These are phyloP conservation scores for Noctilio leporinus DNA, from an alignment of 2,113 vertebrate species.

Conservation along the genomic window DNA sequence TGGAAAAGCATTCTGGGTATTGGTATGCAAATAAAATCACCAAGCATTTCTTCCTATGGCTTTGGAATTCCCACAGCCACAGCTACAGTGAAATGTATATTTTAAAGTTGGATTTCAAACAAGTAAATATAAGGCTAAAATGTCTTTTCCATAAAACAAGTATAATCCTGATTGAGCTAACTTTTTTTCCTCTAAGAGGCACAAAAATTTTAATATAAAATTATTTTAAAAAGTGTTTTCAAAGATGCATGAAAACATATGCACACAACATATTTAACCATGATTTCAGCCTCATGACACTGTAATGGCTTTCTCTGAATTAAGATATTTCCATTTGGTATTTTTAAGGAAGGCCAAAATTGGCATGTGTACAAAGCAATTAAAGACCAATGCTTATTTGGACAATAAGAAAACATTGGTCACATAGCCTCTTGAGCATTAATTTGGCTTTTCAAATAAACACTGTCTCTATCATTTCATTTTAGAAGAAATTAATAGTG, in stretches of 20 bases:
- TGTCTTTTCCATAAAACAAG: background rate
- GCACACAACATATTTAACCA: background rate
- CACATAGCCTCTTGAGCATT: background rate
- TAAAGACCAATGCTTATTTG: background rate
- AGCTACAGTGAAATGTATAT: slow-evolving; percentile 51
- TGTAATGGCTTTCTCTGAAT: background rate
- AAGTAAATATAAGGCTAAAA: slow-evolving; percentile 47
- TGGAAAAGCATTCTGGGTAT: slow-evolving; percentile 72
- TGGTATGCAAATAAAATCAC: slow-evolving; percentile 66
- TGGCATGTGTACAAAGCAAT: background rate
- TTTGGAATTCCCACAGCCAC: slow-evolving; percentile 69
- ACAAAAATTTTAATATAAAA: slow-evolving; percentile 23
- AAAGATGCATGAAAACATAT: background rate
- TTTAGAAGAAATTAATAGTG: background rate
- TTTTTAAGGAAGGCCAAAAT: slow-evolving; percentile 12
- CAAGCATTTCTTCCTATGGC: slow-evolving; percentile 64
- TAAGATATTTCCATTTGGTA: background rate
- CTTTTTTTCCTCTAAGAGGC: slow-evolving; percentile 6
- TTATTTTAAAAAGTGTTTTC: slow-evolving; percentile 20
- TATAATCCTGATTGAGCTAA: slow-evolving; percentile 14
- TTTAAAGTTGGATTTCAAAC: slow-evolving; percentile 50
- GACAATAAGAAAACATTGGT: background rate
- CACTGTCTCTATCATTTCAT: background rate
- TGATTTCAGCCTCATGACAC: background rate
- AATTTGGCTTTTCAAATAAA: slow-evolving; percentile 23